Evolutionary conservation across 2,888 invertebrate genomes (phyloP).

Genomic region (Kuschelorhynchus macadamiae): DNA sequence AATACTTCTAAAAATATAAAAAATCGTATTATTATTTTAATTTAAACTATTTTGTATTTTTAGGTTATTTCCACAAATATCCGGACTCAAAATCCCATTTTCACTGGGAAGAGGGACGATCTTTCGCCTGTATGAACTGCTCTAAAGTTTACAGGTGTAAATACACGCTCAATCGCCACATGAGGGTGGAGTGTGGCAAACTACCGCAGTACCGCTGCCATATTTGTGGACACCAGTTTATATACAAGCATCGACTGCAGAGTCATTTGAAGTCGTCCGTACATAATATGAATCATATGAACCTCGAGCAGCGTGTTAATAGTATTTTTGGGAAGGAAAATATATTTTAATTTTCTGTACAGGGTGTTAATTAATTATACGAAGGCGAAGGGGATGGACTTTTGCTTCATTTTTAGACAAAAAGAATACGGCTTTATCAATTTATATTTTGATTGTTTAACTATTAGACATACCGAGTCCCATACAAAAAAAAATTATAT

Average conservation of each 20-base stretch:
- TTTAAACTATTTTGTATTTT: too few species aligned
- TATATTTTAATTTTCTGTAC: too few species aligned
- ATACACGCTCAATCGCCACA: slow-evolving; percentile 65
- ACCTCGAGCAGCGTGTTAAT: background rate
- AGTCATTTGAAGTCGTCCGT: slow-evolving; percentile 57
- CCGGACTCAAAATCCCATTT: background rate
- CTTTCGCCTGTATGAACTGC: slow-evolving; percentile 60
- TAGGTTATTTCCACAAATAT: slow-evolving; percentile 11
- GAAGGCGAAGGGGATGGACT: too few species aligned
- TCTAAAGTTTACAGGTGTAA: slow-evolving; percentile 63
- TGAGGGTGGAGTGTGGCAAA: slow-evolving; percentile 69
- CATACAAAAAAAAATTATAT: too few species aligned
- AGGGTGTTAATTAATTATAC: too few species aligned
- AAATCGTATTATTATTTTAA: too few species aligned
- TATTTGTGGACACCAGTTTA: slow-evolving; percentile 62
- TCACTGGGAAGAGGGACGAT: background rate
- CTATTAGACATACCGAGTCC: too few species aligned
- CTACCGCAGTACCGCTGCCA: slow-evolving; percentile 60
- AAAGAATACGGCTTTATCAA: too few species aligned
- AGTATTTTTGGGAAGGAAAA: background rate
- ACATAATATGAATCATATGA: background rate
- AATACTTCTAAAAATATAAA: too few species aligned
- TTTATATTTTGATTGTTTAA: too few species aligned
- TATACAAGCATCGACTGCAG: slow-evolving; percentile 61
- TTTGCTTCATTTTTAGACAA: too few species aligned